Conservation (phyloP, 2,797 vertebrate genomes). For the Danio albolineatus region DNA sequence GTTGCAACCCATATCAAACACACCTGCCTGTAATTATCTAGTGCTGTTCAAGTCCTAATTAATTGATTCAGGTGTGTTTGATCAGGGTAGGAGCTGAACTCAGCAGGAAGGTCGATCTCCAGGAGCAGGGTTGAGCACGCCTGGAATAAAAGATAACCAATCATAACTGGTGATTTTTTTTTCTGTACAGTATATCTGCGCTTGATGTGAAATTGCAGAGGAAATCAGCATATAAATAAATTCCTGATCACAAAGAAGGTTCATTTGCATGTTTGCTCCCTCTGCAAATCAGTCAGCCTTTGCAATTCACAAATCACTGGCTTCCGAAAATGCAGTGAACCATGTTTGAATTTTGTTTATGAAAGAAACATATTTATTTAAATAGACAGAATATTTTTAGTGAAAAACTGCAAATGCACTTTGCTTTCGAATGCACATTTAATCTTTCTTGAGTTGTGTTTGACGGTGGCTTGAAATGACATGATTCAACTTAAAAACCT, state of each 20-base stretch:
- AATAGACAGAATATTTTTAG: not conserved
- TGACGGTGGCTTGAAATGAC: not conserved
- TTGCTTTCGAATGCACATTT: not conserved
- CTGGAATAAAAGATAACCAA: too few species aligned
- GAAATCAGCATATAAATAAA: too few species aligned
- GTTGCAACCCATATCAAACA: too few species aligned
- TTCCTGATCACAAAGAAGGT: not conserved
- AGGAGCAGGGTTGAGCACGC: too few species aligned
- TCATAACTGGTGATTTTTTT: too few species aligned
- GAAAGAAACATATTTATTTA: not conserved
- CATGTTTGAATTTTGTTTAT: not conserved
- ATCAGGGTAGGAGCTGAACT: too few species aligned
- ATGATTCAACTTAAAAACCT: constrained; percentile 58
- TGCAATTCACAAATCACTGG: not conserved
- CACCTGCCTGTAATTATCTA: too few species aligned
- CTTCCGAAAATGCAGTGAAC: not conserved
- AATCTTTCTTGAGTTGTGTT: not conserved
- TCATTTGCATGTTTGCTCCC: not conserved
- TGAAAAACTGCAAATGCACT: not conserved
- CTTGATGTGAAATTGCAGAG: too few species aligned
- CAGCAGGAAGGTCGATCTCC: too few species aligned
- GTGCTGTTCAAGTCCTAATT: too few species aligned
- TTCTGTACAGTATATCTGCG: too few species aligned
- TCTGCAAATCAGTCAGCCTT: not conserved
- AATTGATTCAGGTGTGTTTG: too few species aligned